A percentile compares a stretch with the other conserved stretches of the same genome.
These are phyloP conservation scores for Drosophila lini DNA, from an alignment of 1,140 invertebrate species.

Conservation along the genomic window DNA sequence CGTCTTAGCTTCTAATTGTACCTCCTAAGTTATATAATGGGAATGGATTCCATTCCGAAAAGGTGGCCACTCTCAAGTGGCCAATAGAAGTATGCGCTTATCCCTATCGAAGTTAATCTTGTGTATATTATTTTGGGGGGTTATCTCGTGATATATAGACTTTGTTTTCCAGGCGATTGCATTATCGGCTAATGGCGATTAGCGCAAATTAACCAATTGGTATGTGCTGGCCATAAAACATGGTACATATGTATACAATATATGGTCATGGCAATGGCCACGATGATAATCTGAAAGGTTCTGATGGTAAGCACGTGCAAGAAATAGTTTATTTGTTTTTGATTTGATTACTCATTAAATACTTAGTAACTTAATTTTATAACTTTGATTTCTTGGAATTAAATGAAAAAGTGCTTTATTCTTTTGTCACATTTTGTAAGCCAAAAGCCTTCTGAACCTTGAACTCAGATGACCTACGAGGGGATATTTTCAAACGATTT, in stretches of 20 bases:
- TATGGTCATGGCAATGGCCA: conserved; percentile 18
- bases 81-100: conserved; percentile 56
- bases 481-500: neutral
- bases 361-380: neutral
- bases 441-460: neutral
- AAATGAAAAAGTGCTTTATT: neutral
- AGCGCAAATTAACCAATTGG: conserved; percentile 53
- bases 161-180: conserved; percentile 15
- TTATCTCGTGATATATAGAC: conserved; percentile 18
- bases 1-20: conserved; percentile 47
- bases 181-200: conserved; percentile 50
- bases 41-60: conserved; percentile 46
- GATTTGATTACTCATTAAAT: neutral
- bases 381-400: too few relatives aligned
- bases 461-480: neutral
- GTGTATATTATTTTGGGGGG: conserved; percentile 19
- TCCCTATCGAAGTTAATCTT: conserved; percentile 42
- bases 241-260: neutral
- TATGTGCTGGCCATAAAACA: conserved; percentile 27
- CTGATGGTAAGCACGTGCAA: conserved; percentile 15
- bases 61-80: conserved; percentile 38
- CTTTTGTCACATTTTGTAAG: too few relatives aligned
- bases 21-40: conserved; percentile 61
- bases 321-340: neutral
- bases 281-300: neutral